phyloP scores from a whole-genome alignment of 1,140 invertebrate species.

The Drosophila ohnishii region DNA sequence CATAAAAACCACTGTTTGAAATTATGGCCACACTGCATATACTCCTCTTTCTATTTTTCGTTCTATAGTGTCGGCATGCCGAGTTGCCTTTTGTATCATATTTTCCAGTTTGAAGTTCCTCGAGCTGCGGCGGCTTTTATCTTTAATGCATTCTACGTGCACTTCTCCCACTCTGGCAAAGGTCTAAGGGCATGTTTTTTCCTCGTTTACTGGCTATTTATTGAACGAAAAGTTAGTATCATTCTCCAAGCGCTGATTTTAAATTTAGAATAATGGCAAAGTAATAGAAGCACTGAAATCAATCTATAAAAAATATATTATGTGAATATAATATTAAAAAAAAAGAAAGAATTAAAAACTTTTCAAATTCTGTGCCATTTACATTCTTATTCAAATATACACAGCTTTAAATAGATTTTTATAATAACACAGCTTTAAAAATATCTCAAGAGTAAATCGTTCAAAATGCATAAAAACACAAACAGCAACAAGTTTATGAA shows the following conservation, averaged over 20 bases:
- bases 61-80: neutral
- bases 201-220: slow-evolving; percentile 16
- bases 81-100: slow-evolving; percentile 52
- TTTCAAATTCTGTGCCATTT: too few species aligned
- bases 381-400: neutral
- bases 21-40: slow-evolving; percentile 64
- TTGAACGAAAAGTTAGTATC: slow-evolving; percentile 30
- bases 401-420: too few species aligned
- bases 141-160: slow-evolving; percentile 71
- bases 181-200: slow-evolving; percentile 3
- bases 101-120: slow-evolving; percentile 66
- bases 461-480: neutral
- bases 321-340: too few species aligned
- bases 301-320: neutral
- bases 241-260: slow-evolving; percentile 30
- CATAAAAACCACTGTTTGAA: slow-evolving; percentile 72
- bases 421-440: too few species aligned
- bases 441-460: neutral
- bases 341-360: too few species aligned
- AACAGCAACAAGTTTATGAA: slow-evolving; percentile 7
- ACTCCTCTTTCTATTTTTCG: slow-evolving; percentile 26
- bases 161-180: slow-evolving; percentile 29
- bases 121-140: slow-evolving; percentile 52
- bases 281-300: neutral
- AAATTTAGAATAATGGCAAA: slow-evolving; percentile 15